Evolutionary conservation across 2,888 invertebrate genomes (phyloP), one percentile per base, ranked within the genome.

Genomic region (Drepana falcataria): DNA sequence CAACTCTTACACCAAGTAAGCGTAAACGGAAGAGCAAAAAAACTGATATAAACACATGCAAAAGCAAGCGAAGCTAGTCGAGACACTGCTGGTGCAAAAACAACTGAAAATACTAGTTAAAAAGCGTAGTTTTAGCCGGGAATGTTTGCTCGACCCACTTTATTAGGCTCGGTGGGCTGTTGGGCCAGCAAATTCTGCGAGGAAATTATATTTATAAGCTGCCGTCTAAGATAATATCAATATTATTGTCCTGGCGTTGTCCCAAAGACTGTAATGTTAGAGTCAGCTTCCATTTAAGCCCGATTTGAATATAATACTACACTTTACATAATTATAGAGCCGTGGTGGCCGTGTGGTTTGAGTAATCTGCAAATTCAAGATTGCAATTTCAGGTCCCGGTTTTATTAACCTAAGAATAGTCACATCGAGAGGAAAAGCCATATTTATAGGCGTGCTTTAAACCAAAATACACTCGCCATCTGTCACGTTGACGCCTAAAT

Each of bases 111-210:
- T 80, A 81, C 81, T 81, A 79, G 83, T 83, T 84, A 82, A 86
- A 85, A 86, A 83, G 80, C 79, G 83, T 82, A 82, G 85, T 84
- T 87, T 81, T 79, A 83, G 79, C 80, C 64, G 66, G 70, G 71
- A 80, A 82, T 86, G 86, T 86, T 86, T 85, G 79, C 77, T 69
- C 85, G 85, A 82, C 85, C 87, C 85, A 87, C 85, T 87, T 87
- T 87, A 87, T 87, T 87, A 87, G 83, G 77, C 81, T 71, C 68
- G 64, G 73, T 63, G 65, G 59, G 49, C 55, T 58, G 70, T 70
- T 61, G 59, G 74, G 83, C 80, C 68, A 80, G 51, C 44, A 76
- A 53, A 48, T n/a, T 2, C 1, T 51, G 51, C 55, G 21, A 21
- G 21, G 21, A 21, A 52, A 58, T 65, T 61, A 60, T 3, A 33